phyloP scores from a whole-genome alignment of 2,113 vertebrate species.

The Cebus imitator region DNA sequence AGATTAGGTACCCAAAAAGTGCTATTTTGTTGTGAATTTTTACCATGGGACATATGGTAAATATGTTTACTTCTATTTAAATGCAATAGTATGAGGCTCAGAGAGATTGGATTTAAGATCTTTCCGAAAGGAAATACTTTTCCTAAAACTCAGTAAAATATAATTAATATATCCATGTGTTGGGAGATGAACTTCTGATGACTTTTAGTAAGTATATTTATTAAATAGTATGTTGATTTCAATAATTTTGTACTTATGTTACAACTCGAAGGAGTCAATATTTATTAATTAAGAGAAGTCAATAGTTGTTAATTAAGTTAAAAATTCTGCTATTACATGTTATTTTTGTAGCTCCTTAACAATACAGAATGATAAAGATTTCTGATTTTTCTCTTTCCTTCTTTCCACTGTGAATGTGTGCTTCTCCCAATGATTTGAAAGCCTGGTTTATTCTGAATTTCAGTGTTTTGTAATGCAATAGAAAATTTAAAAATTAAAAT shows the following conservation, averaged over 20 bases:
- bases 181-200: not conserved
- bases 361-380: not conserved
- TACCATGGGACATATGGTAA: not conserved
- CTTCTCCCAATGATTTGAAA: not conserved
- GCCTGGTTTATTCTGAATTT: not conserved
- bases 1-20: not conserved
- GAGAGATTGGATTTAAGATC: not conserved
- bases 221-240: not conserved
- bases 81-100: not conserved
- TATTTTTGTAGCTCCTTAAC: not conserved
- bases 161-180: not conserved
- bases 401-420: accelerated
- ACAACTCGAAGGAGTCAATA: not conserved
- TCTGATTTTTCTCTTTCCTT: not conserved
- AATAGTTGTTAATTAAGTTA: not conserved
- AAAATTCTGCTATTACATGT: not conserved
- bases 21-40: not conserved
- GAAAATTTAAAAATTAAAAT: not conserved
- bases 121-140: not conserved
- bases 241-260: not conserved
- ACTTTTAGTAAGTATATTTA: not conserved
- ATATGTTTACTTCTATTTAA: not conserved
- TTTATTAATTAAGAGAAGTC: not conserved
- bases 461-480: not conserved
- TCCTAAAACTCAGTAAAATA: not conserved